These are phyloP conservation scores for Hyperopisus bebe DNA, from an alignment of 2,113 vertebrate genomes.

Conservation along the genomic window DNA sequence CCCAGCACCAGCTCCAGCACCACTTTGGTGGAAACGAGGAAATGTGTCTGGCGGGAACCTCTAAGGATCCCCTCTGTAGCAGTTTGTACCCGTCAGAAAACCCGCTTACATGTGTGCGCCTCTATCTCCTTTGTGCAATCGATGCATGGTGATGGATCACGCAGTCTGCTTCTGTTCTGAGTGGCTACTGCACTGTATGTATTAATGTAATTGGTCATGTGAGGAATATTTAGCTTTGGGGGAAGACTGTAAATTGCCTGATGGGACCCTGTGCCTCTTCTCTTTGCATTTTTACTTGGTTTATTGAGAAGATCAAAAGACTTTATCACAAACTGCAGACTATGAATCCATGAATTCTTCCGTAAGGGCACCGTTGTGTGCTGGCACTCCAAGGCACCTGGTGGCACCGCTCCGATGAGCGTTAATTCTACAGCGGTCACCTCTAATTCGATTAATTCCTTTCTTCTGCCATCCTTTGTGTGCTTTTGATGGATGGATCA, in stretches of 20 bases:
- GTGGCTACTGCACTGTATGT: neutral
- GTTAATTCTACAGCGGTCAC: slow-evolving; percentile 7
- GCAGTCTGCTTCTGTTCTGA: neutral
- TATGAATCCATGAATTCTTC: neutral
- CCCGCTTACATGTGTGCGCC: neutral
- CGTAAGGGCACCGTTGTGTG: neutral
- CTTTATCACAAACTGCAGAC: neutral
- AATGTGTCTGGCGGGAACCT: neutral
- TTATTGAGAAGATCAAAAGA: neutral
- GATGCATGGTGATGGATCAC: too few relatives aligned
- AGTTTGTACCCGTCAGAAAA: neutral
- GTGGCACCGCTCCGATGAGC: neutral
- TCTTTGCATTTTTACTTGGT: neutral
- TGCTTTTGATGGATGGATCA: slow-evolving; percentile 6
- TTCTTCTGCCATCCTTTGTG: slow-evolving; percentile 7
- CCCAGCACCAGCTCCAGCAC: neutral
- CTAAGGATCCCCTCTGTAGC: neutral
- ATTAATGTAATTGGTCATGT: neutral
- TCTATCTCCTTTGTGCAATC: neutral
- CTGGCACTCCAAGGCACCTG: neutral
- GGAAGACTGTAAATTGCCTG: neutral
- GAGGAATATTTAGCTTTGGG: neutral
- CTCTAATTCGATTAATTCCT: slow-evolving; percentile 7
- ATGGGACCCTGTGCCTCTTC: neutral
- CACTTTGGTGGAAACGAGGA: neutral